phyloP scores from a whole-genome alignment of 2,797 vertebrate species.

The Lerista edwardsae region DNA sequence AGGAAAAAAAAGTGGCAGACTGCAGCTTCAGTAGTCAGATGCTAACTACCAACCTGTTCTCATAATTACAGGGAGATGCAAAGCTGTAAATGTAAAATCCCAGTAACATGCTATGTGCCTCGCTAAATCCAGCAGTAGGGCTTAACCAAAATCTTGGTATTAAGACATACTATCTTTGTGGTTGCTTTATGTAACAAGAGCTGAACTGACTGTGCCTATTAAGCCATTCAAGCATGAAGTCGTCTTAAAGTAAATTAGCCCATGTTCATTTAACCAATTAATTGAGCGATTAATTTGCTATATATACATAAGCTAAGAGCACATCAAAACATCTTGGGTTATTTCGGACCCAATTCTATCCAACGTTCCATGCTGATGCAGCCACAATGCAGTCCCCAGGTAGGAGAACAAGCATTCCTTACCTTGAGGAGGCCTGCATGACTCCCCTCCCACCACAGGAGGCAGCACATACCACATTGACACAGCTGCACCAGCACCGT shows the following conservation, averaged over 20 bases:
- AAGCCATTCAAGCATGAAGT: background rate
- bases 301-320: background rate
- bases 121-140: background rate
- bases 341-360: too few species aligned
- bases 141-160: background rate
- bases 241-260: conserved; percentile 1
- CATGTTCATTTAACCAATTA: background rate
- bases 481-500: too few species aligned
- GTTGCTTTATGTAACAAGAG: background rate
- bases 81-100: background rate
- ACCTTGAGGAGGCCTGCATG: too few species aligned
- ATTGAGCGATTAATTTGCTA: background rate
- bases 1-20: background rate
- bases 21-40: background rate
- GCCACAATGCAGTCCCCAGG: too few species aligned
- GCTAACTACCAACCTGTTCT: background rate
- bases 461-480: too few species aligned
- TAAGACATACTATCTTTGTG: background rate
- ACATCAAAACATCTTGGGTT: background rate
- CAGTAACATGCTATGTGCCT: background rate
- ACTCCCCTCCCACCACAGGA: too few species aligned
- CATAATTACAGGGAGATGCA: background rate
- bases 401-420: too few species aligned
- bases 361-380: too few species aligned
- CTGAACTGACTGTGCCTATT: background rate